A percentile compares a stretch with the other conserved stretches of the same genome.
Conservation (phyloP, 2,888 invertebrate genomes). For the Falcaria lacertinaria region DNA sequence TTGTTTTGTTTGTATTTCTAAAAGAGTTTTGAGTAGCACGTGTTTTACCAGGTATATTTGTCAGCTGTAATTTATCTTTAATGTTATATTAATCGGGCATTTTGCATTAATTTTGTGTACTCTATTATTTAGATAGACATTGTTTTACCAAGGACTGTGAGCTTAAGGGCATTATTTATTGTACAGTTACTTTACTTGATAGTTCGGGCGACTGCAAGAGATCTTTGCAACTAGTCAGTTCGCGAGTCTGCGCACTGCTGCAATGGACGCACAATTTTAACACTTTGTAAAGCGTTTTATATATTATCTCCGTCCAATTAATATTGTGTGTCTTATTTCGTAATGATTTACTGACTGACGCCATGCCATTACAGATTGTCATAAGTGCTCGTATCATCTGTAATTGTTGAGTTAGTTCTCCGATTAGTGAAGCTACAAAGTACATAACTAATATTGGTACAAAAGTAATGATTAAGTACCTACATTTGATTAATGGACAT, state of each 20-base stretch:
- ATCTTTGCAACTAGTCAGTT: conserved; percentile 9
- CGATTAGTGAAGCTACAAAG: background rate
- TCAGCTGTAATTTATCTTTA: conserved; percentile 31
- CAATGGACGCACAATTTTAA: conserved; percentile 65
- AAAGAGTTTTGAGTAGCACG: conserved; percentile 22
- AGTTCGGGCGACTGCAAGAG: conserved; percentile 32
- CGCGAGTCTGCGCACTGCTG: conserved; percentile 25
- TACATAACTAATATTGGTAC: background rate
- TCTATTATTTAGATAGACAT: conserved; percentile 28
- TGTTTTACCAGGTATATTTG: conserved; percentile 30
- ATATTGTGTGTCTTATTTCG: conserved; percentile 45
- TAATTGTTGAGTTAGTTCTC: conserved; percentile 11
- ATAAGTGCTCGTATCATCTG: conserved; percentile 9
- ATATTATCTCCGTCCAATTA: conserved; percentile 68
- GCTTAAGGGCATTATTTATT: conserved; percentile 64
- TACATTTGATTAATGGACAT: background rate
- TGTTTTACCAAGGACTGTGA: conserved; percentile 48
- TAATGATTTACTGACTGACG: conserved; percentile 32
- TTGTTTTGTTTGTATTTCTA: conserved; percentile 28
- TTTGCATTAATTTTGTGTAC: conserved; percentile 24
- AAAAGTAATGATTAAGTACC: too few species aligned
- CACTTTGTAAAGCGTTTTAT: conserved; percentile 50
- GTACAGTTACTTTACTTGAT: conserved; percentile 35
- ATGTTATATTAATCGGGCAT: conserved; percentile 23
- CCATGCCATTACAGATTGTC: conserved; percentile 14